Percentiles rank a stretch among this genome's conserved stretches.
These are phyloP conservation scores for Drosophila aff. DNA, from an alignment of 1,140 invertebrate species.

Conservation along the genomic window DNA sequence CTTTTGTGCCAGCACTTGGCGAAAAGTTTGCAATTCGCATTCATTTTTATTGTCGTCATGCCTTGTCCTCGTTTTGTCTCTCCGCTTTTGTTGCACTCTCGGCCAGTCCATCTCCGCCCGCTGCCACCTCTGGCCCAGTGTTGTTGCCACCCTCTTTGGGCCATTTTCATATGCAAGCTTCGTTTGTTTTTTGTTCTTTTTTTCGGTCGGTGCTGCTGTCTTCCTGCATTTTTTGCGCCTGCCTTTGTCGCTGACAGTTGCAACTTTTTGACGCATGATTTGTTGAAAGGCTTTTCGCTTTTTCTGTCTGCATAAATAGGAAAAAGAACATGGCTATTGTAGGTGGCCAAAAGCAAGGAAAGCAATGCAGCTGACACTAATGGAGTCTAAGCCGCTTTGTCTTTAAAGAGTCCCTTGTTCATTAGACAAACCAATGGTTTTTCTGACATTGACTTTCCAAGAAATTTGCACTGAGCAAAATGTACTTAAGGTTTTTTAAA, in stretches of 20 bases:
- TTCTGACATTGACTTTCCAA: constrained; percentile 28
- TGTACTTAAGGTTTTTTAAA: too few species aligned
- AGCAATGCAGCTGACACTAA: constrained; percentile 32
- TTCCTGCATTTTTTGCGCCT: constrained; percentile 54
- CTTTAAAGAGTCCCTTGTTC: constrained; percentile 17
- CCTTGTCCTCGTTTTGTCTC: constrained; percentile 61
- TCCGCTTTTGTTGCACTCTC: constrained; percentile 51
- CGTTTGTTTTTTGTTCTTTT: constrained; percentile 35
- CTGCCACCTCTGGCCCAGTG: not conserved
- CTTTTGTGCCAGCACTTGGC: constrained; percentile 65
- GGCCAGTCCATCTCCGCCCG: constrained; percentile 49
- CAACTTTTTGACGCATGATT: constrained; percentile 82
- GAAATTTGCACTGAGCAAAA: not conserved
- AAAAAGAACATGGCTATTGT: constrained; percentile 58
- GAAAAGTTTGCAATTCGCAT: constrained; percentile 79
- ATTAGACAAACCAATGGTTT: constrained; percentile 13
- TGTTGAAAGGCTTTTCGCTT: constrained; percentile 77
- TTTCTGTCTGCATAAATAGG: constrained; percentile 58
- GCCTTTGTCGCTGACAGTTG: constrained; percentile 69
- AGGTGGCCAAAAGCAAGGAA: constrained; percentile 40
- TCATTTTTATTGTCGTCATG: constrained; percentile 81
- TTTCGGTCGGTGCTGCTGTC: constrained; percentile 32
- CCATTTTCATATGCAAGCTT: constrained; percentile 70
- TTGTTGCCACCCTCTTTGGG: constrained; percentile 24
- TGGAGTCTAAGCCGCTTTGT: constrained; percentile 40